Percentiles rank a stretch among this genome's conserved stretches.
phyloP scores from a whole-genome alignment of 2,888 invertebrate genomes.

The Tenthredo mesomela region DNA sequence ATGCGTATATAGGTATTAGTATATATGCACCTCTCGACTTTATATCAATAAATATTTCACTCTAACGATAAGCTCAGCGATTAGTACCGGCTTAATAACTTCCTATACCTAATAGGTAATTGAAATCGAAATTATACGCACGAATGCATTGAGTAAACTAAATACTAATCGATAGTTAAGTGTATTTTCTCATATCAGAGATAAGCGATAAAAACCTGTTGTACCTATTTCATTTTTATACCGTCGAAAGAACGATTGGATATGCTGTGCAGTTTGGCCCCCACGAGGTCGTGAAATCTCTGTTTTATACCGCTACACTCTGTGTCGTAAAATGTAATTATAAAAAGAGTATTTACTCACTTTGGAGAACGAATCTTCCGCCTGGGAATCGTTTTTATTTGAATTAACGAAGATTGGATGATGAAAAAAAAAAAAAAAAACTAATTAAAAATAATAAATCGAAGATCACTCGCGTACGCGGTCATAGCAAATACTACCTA shows the following conservation, averaged over 20 bases:
- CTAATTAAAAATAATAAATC: no score
- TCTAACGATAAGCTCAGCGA: not conserved
- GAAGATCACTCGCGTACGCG: no score
- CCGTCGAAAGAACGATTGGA: not conserved
- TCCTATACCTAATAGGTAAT: not conserved
- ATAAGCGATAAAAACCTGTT: not conserved
- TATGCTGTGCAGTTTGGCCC: not conserved
- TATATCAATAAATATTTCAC: not conserved
- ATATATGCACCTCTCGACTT: not conserved
- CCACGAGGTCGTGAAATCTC: not conserved
- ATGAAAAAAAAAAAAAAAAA: no score
- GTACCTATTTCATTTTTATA: no score
- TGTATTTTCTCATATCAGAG: not conserved
- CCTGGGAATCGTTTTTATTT: no score
- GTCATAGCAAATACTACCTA: no score
- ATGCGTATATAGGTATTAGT: not conserved
- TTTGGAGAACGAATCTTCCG: no score
- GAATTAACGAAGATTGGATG: no score
- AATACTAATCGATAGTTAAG: not conserved
- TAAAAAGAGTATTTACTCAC: not conserved
- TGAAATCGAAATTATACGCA: not conserved
- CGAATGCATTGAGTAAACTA: not conserved
- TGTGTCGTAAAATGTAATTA: slow-evolving; percentile 16
- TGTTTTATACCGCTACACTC: not conserved
- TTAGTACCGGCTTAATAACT: not conserved